A percentile compares a stretch with the other conserved stretches of the same genome.
These are phyloP conservation scores for Heterohyrax brucei DNA, from an alignment of 2,797 vertebrate genomes.

Conservation along the genomic window DNA sequence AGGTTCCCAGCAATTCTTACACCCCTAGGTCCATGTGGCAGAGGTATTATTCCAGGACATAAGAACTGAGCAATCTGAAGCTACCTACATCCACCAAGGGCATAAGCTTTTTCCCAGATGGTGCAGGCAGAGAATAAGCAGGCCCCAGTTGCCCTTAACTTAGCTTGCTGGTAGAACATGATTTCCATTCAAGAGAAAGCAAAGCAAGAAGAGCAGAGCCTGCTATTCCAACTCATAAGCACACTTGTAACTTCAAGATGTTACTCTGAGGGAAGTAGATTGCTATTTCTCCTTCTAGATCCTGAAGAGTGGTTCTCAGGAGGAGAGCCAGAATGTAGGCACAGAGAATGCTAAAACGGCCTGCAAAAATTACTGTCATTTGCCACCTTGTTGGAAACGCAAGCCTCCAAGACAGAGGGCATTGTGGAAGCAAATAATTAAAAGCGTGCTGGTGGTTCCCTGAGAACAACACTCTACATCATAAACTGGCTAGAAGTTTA, in stretches of 20 bases:
- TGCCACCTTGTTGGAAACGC: neutral
- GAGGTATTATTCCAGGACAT: neutral
- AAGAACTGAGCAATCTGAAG: neutral
- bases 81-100: neutral
- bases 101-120: neutral
- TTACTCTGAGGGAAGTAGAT: neutral
- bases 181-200: neutral
- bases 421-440: neutral
- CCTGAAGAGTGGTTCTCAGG: neutral
- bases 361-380: neutral
- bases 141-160: too few species aligned
- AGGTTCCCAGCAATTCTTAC: neutral
- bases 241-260: neutral
- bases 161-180: neutral
- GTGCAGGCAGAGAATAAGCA: neutral
- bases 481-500: neutral
- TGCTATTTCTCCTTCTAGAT: neutral
- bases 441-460: neutral
- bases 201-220: neutral
- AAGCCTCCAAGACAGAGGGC: neutral
- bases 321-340: neutral
- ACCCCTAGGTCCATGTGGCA: neutral
- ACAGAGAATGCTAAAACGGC: neutral
- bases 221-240: neutral
- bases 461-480: neutral